A percentile compares a stretch with the other conserved stretches of the same genome.
phyloP scores from a whole-genome alignment of 2,888 invertebrate genomes.

The Helobdella robusta region DNA sequence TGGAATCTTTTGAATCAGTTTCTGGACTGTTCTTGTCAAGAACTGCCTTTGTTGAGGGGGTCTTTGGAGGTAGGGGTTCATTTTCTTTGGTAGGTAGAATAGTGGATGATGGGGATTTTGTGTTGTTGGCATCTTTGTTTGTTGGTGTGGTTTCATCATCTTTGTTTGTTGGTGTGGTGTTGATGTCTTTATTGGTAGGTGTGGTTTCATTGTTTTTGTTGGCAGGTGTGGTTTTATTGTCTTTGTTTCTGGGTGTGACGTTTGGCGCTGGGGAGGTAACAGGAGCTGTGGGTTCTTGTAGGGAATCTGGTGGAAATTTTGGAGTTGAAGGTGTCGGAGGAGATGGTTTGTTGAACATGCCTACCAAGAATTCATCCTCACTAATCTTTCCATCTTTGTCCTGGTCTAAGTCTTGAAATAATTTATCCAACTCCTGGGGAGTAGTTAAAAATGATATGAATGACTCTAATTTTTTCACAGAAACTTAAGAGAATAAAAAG shows the following conservation, averaged over 20 bases:
- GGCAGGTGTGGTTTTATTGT: not conserved
- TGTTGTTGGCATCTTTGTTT: not conserved
- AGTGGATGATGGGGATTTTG: not conserved
- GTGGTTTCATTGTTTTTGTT: not conserved
- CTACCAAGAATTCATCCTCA: constrained; percentile 17
- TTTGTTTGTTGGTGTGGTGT: not conserved
- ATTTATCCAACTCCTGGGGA: constrained; percentile 14
- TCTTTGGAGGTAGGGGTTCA: not conserved
- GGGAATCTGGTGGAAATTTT: not conserved
- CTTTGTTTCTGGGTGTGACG: not conserved
- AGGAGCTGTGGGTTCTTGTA: not conserved
- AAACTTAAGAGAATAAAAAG: not conserved
- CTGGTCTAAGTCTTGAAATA: constrained; percentile 6
- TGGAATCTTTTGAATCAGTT: not conserved
- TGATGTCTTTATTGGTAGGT: not conserved
- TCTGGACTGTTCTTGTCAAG: no score
- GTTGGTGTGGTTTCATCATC: not conserved
- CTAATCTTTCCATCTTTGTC: constrained; percentile 15
- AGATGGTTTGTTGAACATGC: constrained; percentile 3
- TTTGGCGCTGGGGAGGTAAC: not conserved
- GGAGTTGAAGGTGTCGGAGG: not conserved
- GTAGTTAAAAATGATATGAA: not conserved
- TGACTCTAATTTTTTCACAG: not conserved
- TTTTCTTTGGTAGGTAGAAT: not conserved
- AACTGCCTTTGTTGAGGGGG: not conserved